Evolutionary conservation across 1,140 invertebrate species (phyloP), one percentile per base, ranked within the genome.

Genomic region (Drosophila willistoni): DNA sequence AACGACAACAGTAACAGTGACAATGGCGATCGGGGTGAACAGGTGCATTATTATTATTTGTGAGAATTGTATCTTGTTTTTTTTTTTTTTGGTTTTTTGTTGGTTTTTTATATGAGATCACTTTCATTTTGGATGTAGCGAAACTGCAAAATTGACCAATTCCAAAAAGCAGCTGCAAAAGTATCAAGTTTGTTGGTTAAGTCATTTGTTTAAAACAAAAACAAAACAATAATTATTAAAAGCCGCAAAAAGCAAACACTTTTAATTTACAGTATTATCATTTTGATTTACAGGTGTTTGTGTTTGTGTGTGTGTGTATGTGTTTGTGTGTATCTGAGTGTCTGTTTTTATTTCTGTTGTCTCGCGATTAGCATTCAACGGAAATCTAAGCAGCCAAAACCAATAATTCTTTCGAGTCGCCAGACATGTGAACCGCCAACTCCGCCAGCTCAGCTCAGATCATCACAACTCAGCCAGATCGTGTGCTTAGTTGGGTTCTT

Each of bases 191-290:
- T 54, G 83, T 68, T 71, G 83, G 65, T 59, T 80, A 69, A 79
- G 79, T 87, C 76, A 77, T 86, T 82, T 68, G 72, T 87, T 87
- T 73, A 13, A 60, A 64, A n/a, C n/a, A n/a, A n/a, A n/a, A n/a
- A n/a, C n/a, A n/a, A n/a, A n/a, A n/a, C n/a, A n/a, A n/a, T n/a
- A 39, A 69, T 86, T 68, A 76, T 56, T 56, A 22, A 47, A 47
- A 47, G 7, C 44, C 4, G 9, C 56, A 41, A 57, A 77, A 76
- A 71, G 42, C 51, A 51, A 34, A 34, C 47, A 55, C 36, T 70
- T 79, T 85, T 86, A 85, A 87, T 79, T 29, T 86, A 62, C 57
- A 47, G 39, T 61, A 39, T 57, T 57, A 7, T n/a, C 13, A 57
- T 34, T 29, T 29, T 29, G 29, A 29, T 29, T 47, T 19, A 7